Conservation (phyloP, 2,797 vertebrate genomes). For the Rousettus madagascariensis region DNA sequence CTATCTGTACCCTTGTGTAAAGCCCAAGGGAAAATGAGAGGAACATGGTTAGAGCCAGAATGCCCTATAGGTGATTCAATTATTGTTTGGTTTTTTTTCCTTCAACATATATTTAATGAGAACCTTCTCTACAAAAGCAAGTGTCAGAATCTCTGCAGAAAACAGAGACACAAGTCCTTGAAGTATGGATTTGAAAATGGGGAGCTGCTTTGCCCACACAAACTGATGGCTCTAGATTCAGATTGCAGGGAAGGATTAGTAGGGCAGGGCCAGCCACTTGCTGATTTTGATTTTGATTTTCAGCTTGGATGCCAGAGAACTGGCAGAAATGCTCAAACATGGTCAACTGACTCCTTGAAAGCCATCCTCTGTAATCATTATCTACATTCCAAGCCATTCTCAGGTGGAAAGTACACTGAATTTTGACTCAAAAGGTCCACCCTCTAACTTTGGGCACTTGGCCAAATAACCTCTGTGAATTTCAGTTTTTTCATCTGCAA, state of each 20-base stretch:
- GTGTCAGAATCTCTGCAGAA: background rate
- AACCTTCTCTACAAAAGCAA: background rate
- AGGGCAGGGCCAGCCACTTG: background rate
- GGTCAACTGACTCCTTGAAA: background rate
- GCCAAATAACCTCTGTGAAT: background rate
- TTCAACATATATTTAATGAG: background rate
- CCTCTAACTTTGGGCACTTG: background rate
- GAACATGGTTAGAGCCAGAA: background rate
- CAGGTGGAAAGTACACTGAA: background rate
- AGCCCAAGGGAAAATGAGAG: background rate
- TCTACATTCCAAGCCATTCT: background rate
- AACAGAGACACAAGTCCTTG: background rate
- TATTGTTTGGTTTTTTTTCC: background rate
- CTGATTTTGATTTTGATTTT: constrained; percentile 32
- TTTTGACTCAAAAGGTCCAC: background rate
- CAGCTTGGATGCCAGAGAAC: background rate
- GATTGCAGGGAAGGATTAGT: background rate
- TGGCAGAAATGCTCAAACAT: background rate
- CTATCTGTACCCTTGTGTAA: background rate
- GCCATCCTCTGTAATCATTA: background rate
- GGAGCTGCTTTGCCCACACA: background rate
- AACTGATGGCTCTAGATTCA: background rate
- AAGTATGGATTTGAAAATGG: background rate
- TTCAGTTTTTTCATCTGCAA: background rate
- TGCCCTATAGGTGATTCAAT: background rate